Percentiles rank a stretch among this genome's conserved stretches.
phyloP scores from a whole-genome alignment of 2,113 vertebrate species.

The Edolisoma coerulescens region DNA sequence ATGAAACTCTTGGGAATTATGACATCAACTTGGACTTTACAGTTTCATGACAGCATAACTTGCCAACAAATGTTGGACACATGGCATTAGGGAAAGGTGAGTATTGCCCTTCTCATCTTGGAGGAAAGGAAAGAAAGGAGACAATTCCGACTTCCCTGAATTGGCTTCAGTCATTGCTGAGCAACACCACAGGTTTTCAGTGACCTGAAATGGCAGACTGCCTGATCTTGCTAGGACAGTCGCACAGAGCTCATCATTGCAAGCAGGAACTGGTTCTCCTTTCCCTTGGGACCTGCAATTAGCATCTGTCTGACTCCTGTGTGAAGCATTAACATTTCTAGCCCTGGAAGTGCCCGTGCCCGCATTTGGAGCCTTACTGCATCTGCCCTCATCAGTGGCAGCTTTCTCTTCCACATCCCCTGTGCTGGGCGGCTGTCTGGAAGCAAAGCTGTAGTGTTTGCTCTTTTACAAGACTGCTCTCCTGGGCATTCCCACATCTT shows the following conservation, averaged over 20 bases:
- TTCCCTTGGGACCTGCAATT: background rate
- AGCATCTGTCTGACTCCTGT: background rate
- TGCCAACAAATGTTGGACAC: background rate
- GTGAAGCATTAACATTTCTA: background rate
- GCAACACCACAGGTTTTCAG: background rate
- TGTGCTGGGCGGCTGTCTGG: background rate
- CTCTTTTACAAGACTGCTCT: background rate
- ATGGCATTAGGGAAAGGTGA: background rate
- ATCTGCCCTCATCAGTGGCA: background rate
- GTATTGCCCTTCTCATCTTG: background rate
- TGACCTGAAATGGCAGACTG: background rate
- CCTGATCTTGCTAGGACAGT: background rate
- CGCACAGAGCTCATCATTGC: fast-evolving
- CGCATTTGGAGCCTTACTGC: background rate
- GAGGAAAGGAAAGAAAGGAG: background rate
- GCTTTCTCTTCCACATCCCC: background rate
- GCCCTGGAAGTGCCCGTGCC: background rate
- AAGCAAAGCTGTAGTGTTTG: background rate
- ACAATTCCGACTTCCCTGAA: background rate
- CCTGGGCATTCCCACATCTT: background rate
- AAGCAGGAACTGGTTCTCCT: background rate
- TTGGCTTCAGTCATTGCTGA: background rate
- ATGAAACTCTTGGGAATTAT: background rate
- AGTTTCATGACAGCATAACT: background rate
- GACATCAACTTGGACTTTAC: background rate